Evolutionary conservation across 1,140 invertebrate genomes (phyloP).

Genomic region (Batillaria attramentaria): DNA sequence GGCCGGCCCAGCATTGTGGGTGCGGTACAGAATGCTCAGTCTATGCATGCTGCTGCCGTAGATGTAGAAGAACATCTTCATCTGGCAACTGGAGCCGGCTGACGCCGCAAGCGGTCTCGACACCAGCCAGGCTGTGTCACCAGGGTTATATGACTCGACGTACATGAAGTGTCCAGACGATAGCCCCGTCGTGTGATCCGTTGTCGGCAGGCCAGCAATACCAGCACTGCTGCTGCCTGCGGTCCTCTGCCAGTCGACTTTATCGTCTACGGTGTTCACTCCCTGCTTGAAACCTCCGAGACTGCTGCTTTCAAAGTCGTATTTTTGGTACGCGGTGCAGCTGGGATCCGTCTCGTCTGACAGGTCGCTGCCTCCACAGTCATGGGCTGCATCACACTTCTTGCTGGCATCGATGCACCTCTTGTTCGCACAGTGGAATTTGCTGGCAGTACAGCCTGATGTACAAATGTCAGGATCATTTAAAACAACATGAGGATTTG

Average conservation of each 20-base stretch:
- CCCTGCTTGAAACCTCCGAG: constrained; percentile 49
- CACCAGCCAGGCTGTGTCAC: constrained; percentile 56
- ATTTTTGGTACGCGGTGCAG: constrained; percentile 23
- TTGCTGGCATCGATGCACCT: constrained; percentile 36
- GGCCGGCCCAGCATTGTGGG: constrained; percentile 55
- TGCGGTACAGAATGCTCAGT: constrained; percentile 59
- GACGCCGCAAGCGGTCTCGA: constrained; percentile 37
- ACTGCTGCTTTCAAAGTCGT: constrained; percentile 53
- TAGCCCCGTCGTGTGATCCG: constrained; percentile 59
- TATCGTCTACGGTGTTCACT: constrained; percentile 48
- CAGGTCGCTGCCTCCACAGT: constrained; percentile 46
- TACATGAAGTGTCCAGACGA: constrained; percentile 65
- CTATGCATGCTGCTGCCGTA: constrained; percentile 61
- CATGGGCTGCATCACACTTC: constrained; percentile 46
- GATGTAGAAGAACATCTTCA: constrained; percentile 68
- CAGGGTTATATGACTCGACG: constrained; percentile 56
- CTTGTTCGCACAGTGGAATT: constrained; percentile 40
- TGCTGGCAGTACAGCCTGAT: constrained; percentile 7
- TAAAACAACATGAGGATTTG: too few species aligned
- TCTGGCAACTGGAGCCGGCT: constrained; percentile 24
- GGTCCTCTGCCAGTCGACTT: constrained; percentile 58
- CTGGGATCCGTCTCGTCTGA: constrained; percentile 10
- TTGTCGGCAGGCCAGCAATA: constrained; percentile 51
- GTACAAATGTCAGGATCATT: too few species aligned
- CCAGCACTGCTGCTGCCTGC: not conserved